Conservation (phyloP, 2,888 invertebrate species). For the Syrphus vitripennis region DNA sequence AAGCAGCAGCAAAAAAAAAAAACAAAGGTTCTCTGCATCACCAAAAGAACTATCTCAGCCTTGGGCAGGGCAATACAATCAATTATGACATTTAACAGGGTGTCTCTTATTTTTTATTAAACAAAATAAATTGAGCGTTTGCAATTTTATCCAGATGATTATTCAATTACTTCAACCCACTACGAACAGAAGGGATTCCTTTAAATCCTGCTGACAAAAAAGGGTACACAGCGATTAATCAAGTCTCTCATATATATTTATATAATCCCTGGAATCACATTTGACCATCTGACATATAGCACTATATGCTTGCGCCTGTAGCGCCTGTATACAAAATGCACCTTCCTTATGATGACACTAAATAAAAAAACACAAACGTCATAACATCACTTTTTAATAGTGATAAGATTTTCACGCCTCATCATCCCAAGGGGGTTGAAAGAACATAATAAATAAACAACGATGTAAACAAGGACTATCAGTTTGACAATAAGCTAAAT, state of each 20-base stretch:
- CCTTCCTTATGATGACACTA: conserved; percentile 19
- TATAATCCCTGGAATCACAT: conserved; percentile 61
- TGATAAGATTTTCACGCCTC: conserved; percentile 51
- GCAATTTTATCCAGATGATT: conserved; percentile 71
- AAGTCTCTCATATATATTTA: conserved; percentile 35
- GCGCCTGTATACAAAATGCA: not conserved
- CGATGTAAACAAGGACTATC: conserved; percentile 69
- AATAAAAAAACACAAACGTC: conserved; percentile 42
- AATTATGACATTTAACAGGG: conserved; percentile 65
- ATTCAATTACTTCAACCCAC: conserved; percentile 63
- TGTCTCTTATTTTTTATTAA: too few relatives aligned
- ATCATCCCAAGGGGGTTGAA: conserved; percentile 57
- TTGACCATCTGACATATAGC: conserved; percentile 64
- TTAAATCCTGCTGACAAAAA: conserved; percentile 5
- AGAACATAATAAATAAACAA: conserved; percentile 64
- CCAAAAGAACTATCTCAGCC: not conserved
- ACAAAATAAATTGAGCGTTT: conserved; percentile 50
- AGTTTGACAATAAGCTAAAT: conserved; percentile 53
- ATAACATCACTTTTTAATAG: conserved; percentile 70
- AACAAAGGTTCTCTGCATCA: conserved; percentile 42
- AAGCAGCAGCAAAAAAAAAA: conserved; percentile 42
- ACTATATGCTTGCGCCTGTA: not conserved
- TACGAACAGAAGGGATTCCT: conserved; percentile 58
- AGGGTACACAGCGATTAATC: conserved; percentile 62
- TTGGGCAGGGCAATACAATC: conserved; percentile 56